Percentiles rank a stretch among this genome's conserved stretches.
phyloP scores from a whole-genome alignment of 2,888 invertebrate species.

The Drosophila pegasa region DNA sequence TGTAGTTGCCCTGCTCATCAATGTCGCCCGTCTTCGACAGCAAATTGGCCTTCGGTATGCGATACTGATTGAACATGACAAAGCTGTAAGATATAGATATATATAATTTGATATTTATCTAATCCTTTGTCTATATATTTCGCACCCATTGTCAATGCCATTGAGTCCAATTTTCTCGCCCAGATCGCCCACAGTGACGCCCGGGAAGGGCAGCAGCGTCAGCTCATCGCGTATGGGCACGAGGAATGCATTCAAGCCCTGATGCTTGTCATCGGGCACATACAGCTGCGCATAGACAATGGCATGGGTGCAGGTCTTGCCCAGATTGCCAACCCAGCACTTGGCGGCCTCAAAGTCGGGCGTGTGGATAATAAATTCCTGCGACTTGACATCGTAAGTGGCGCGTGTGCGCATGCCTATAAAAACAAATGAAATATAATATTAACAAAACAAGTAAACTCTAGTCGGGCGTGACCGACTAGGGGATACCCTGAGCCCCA shows the following conservation, averaged over 20 bases:
- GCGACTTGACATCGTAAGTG: conserved; percentile 90
- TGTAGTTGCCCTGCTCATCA: conserved; percentile 92
- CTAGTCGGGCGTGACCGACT: no score
- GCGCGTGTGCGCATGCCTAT: conserved; percentile 93
- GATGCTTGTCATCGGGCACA: conserved; percentile 90
- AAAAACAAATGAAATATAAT: no score
- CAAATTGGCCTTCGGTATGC: conserved; percentile 91
- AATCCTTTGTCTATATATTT: background rate
- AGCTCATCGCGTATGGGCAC: conserved; percentile 92
- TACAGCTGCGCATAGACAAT: conserved; percentile 95
- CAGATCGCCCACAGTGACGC: conserved; percentile 95
- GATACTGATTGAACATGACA: conserved; percentile 91
- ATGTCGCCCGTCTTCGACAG: conserved; percentile 95
- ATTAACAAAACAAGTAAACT: no score
- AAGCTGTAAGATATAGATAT: conserved; percentile 86
- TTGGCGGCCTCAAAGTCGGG: conserved; percentile 92
- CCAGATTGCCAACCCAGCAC: conserved; percentile 90
- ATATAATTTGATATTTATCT: background rate
- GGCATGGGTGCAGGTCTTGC: conserved; percentile 93
- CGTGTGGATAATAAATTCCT: conserved; percentile 90
- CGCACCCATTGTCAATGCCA: conserved; percentile 96
- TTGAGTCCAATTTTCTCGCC: conserved; percentile 96
- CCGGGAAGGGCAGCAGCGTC: conserved; percentile 90
- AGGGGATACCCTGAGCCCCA: no score
- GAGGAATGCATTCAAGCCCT: conserved; percentile 95